Evolutionary conservation across 2,113 vertebrate species (phyloP).

Genomic region (Corynorhinus townsendii): DNA sequence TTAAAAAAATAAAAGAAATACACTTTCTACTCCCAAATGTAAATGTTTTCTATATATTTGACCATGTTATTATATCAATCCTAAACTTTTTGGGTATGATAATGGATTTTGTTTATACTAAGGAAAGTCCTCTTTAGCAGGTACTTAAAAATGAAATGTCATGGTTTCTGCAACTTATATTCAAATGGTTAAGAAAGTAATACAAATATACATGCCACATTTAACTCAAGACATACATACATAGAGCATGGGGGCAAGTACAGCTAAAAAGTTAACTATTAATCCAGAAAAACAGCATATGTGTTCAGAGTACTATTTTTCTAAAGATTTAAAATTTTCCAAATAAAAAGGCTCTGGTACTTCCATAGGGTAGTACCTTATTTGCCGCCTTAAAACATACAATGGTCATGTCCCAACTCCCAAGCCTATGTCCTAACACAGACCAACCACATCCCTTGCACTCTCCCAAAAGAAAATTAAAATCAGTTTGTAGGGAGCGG

Average conservation of each 20-base stretch:
- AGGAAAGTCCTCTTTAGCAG: neutral
- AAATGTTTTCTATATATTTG: neutral
- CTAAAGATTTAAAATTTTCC: neutral
- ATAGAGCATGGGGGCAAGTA: neutral
- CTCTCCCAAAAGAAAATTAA: neutral
- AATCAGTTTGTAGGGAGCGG: neutral
- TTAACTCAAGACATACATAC: neutral
- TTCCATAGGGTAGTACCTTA: neutral
- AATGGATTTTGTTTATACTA: accelerated
- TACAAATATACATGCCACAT: neutral
- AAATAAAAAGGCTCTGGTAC: neutral
- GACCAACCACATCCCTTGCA: neutral
- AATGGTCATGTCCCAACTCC: neutral
- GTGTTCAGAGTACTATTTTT: neutral
- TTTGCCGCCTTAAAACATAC: neutral
- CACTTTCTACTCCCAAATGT: neutral
- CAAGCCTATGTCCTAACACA: neutral
- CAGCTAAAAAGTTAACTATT: neutral
- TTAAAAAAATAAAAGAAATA: neutral
- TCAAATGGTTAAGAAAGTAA: neutral
- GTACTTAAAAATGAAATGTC: neutral
- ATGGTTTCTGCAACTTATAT: neutral
- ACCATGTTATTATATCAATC: neutral
- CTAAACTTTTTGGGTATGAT: neutral
- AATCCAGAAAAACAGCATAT: neutral